Evolutionary conservation across 2,113 vertebrate species (phyloP), one percentile per base, ranked within the genome.

Genomic region (Spea multiplicata): DNA sequence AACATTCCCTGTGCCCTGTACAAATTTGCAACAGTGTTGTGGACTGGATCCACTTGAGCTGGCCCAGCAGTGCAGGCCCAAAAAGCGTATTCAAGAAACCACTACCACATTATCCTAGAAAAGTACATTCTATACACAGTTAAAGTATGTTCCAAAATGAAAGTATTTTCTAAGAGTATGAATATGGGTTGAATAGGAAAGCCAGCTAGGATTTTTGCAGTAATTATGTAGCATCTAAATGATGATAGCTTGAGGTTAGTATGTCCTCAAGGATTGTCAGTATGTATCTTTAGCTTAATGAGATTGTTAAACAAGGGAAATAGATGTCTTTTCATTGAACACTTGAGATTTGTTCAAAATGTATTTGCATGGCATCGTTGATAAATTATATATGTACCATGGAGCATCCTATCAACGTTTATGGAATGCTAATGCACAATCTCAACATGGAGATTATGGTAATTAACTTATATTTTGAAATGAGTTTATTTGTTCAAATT

Each of bases 161-260:
- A 30, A 30, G 30, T 30, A 30, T 30, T 7, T 66, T 53, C 6
- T 61, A 67, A 74, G 44, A 44, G 46, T 74, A 66, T 59, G 45
- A 68, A 73, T 73, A 67, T 73, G 59, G 71, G 70, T 55, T 73
- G 50, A 80, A 68, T 68, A 12, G 44, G 44, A 52, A 68, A 61
- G 45, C 64, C 52, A 73, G 64, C 45, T 80, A 71, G 71, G 71
- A 80, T 67, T 80, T 53, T 59, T 74, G 71, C 53, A 62, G 74
- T 80, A 80, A 74, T 80, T 80, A 80, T 80, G 78, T 73, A 68
- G 52, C 68, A 71, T 80, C 66, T 80, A 80, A 74, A 80, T 80
- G 77, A 80, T 80, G 71, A 80, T 80, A 80, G 78, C 78, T 74
- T 48, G 78, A 80, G 71, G 78, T 80, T 80, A 80, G 64, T 16